Conservation (phyloP, 2,113 vertebrate species). For the Leucosticte australis region DNA sequence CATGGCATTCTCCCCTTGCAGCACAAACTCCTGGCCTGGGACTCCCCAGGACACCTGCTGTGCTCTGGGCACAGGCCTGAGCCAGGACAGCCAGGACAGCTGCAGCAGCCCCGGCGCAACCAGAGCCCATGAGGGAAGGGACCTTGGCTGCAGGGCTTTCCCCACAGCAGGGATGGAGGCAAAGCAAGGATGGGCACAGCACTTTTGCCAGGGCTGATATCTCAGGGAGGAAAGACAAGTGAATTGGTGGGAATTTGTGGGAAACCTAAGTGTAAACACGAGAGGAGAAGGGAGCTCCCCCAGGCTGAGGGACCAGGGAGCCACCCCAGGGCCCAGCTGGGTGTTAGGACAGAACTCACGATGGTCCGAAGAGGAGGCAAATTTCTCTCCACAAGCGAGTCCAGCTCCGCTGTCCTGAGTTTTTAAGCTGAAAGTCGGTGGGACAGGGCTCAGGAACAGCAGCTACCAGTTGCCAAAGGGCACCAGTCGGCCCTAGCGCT, state of each 20-base stretch:
- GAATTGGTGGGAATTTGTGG: not conserved
- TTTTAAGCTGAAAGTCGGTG: not conserved
- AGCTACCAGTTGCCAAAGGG: too few relatives aligned
- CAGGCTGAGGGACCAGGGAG: not conserved
- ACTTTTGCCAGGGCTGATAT: not conserved
- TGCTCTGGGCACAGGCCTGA: not conserved
- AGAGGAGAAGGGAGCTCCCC: not conserved
- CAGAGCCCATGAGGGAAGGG: rapidly evolving
- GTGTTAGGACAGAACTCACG: not conserved
- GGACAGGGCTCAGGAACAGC: not conserved
- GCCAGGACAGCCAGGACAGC: not conserved
- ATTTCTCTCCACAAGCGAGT: not conserved
- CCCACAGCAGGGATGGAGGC: not conserved
- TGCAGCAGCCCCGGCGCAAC: not conserved
- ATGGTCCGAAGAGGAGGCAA: not conserved
- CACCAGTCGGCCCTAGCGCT: rapidly evolving
- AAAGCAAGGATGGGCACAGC: not conserved
- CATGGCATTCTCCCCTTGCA: not conserved
- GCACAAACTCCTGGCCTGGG: not conserved
- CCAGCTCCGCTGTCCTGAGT: rapidly evolving
- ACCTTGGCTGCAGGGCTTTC: not conserved
- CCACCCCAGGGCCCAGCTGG: not conserved
- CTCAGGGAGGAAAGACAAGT: not conserved
- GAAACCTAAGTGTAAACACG: rapidly evolving
- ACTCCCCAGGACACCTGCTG: not conserved